phyloP scores from a whole-genome alignment of 2,888 invertebrate genomes.

The Elysia crispata region DNA sequence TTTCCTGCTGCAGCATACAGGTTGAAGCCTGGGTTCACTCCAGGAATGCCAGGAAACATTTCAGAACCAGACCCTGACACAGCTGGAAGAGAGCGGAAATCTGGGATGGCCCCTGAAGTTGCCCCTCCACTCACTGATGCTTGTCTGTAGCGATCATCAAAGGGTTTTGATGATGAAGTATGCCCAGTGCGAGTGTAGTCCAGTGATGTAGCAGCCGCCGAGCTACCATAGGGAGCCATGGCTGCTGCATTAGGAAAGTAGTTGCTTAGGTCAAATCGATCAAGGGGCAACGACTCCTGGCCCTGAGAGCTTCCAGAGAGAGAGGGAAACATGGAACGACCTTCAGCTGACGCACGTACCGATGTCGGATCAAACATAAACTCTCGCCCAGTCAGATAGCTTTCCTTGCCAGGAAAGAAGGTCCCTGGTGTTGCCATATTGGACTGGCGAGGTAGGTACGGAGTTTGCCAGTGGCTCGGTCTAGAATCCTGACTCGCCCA shows the following conservation, averaged over 20 bases:
- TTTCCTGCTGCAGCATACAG: constrained; percentile 71
- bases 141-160: constrained; percentile 74
- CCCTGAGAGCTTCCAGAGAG: constrained; percentile 61
- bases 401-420: constrained; percentile 66
- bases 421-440: constrained; percentile 59
- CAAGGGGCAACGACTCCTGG: constrained; percentile 59
- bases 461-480: constrained; percentile 70
- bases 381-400: constrained; percentile 68
- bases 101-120: constrained; percentile 63
- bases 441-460: constrained; percentile 66
- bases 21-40: constrained; percentile 70
- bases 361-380: constrained; percentile 70
- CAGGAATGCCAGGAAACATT: constrained; percentile 67
- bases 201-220: constrained; percentile 64
- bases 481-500: constrained; percentile 71
- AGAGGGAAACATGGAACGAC: constrained; percentile 67
- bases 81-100: constrained; percentile 71
- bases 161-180: constrained; percentile 67
- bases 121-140: constrained; percentile 58
- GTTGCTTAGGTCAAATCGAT: constrained; percentile 69
- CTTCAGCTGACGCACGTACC: constrained; percentile 60
- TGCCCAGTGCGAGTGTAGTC: constrained; percentile 68
- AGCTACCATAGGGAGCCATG: constrained; percentile 57
- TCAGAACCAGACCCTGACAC: constrained; percentile 64
- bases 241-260: constrained; percentile 57